phyloP scores from a whole-genome alignment of 37 sponge, comb jelly and placozoan genomes.

The Halichondria panicea region DNA sequence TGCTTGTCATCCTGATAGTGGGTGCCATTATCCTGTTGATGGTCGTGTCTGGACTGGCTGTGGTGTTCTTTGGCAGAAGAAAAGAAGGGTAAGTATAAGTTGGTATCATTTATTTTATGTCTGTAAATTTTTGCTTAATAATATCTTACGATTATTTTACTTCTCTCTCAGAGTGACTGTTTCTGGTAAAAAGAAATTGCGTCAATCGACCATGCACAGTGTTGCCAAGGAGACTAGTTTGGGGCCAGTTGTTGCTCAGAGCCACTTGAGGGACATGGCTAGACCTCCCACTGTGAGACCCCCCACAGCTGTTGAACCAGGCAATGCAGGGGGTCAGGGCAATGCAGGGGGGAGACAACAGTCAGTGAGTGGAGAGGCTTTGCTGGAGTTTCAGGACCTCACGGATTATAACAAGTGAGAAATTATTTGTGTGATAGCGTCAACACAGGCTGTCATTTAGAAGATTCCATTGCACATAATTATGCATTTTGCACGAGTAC shows the following conservation, averaged over 20 bases:
- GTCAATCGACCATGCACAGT: too few relatives aligned
- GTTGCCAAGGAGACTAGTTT: not conserved
- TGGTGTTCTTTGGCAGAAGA: constrained; percentile 18
- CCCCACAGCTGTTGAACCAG: not conserved
- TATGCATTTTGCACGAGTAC: too few relatives aligned
- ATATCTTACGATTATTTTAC: not conserved
- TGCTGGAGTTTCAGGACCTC: constrained; percentile 15
- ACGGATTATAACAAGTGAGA: constrained; percentile 8
- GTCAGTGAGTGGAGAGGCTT: not conserved
- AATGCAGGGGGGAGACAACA: not conserved
- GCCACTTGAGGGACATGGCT: not conserved
- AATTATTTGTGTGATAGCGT: too few relatives aligned
- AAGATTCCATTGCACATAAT: too few relatives aligned
- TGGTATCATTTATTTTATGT: not conserved
- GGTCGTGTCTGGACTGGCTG: constrained; percentile 4
- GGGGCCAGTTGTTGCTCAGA: not conserved
- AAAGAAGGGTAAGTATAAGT: constrained; percentile 14
- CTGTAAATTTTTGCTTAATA: not conserved
- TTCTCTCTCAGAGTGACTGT: not conserved
- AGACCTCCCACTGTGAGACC: not conserved
- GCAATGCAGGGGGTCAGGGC: not conserved
- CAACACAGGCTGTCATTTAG: too few relatives aligned
- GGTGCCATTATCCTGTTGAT: not conserved
- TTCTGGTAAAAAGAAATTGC: not conserved
- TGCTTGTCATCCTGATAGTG: constrained; percentile 1